Evolutionary conservation across 2,888 invertebrate genomes (phyloP), one percentile per base, ranked within the genome.

Genomic region (Cephalotes varians): DNA sequence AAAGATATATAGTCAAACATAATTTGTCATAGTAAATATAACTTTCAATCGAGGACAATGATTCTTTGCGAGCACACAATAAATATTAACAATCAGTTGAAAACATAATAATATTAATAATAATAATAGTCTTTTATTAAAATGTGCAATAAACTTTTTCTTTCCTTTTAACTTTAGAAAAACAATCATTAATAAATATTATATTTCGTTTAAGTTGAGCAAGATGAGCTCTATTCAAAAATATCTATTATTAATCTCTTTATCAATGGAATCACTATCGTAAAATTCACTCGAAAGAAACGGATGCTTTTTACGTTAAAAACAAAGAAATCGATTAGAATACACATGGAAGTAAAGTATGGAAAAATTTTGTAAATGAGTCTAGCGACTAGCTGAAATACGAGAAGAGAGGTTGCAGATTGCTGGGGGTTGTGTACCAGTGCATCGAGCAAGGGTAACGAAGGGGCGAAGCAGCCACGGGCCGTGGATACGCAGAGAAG

Each of bases 261-360:
- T 74, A 44, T 49, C 25, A 25, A 64, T 7, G 18, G 18, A 15
- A 28, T 18, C n/a, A 21, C 58, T 40, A 31, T 58, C 60, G 3
- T 3, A 90, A 88, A 76, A 89, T 90, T 90, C 88, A 89, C 88
- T 85, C 85, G 88, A 88, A 91, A 92, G 90, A 92, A 92, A 92
- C 90, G 91, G 91, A 81, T 58, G 40, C 47, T 25, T 25, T 28
- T 44, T 58, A 44, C 44, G 28, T 31, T n/a, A 58, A 31, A 54
- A 49, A 77, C 56, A 58, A 28, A 31, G 67, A 51, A 74, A 31
- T 37, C 51, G 67, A 77, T 67, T 54, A 76, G 31, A 67, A 28
- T 44, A 25, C 44, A 56, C 12, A 18, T 31, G 34, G 25, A 71
- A 71, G 47, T 44, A 28, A 69, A 44, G 71, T 28, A 44, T 47